phyloP scores from a whole-genome alignment of 1,140 invertebrate genomes.

The Drosophila fuyamai region DNA sequence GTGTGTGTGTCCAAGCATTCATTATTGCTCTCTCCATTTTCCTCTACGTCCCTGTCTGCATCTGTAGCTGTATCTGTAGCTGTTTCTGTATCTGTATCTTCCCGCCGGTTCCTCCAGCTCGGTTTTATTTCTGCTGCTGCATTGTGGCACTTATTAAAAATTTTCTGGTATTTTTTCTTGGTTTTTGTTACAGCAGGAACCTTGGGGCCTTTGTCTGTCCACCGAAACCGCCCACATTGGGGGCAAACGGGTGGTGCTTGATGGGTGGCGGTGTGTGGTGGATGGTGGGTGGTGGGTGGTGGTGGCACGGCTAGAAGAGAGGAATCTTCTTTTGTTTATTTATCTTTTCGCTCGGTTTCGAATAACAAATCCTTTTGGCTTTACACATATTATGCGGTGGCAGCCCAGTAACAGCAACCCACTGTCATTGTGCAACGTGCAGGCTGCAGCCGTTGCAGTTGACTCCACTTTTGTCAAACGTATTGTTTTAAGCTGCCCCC shows the following conservation, averaged over 20 bases:
- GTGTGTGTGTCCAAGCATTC: slow-evolving; percentile 46
- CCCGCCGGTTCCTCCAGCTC: slow-evolving; percentile 1
- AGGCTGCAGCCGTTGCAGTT: slow-evolving; percentile 76
- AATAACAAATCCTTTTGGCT: slow-evolving; percentile 84
- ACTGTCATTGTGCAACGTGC: slow-evolving; percentile 66
- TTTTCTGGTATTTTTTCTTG: slow-evolving; percentile 59
- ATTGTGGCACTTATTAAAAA: slow-evolving; percentile 83
- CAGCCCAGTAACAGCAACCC: slow-evolving; percentile 26
- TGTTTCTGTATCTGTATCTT: background rate
- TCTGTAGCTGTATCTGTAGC: background rate
- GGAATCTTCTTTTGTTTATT: slow-evolving; percentile 79
- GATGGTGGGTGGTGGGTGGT: background rate
- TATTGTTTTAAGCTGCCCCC: slow-evolving; percentile 67
- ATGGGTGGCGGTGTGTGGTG: background rate
- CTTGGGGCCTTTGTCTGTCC: slow-evolving; percentile 40
- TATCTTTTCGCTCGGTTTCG: slow-evolving; percentile 83
- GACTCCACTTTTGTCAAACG: slow-evolving; percentile 82
- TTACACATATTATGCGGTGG: slow-evolving; percentile 81
- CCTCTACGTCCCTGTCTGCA: slow-evolving; percentile 19
- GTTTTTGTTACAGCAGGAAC: slow-evolving; percentile 33
- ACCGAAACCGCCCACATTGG: slow-evolving; percentile 8
- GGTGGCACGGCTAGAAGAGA: slow-evolving; percentile 7
- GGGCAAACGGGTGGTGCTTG: background rate
- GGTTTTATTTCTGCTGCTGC: slow-evolving; percentile 47
- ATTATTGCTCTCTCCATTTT: slow-evolving; percentile 54